Base-by-base conservation (phyloP, 2,888 invertebrate species). In the Tenthredo mesomela region DNA sequence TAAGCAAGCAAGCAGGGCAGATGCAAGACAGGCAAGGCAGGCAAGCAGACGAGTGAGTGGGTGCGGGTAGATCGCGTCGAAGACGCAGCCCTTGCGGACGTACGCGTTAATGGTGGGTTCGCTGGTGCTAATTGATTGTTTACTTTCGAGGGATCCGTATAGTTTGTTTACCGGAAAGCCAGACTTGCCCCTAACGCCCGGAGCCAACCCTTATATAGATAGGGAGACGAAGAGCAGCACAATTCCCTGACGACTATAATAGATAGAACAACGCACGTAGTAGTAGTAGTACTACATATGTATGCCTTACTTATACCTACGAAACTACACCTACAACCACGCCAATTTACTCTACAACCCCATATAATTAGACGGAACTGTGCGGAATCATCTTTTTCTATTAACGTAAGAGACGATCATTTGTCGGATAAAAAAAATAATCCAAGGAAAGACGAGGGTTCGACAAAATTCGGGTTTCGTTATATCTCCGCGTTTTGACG, bases 41-140 rank as follows among this genome's bases (percentile, higher is more conserved):
- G 25, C 40, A 21, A 50, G 37, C 40, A 84, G 70, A 18, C 54
- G n/a, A 15, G 87, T 88, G 47, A 54, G 77, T 47, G 47, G 73
- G 47, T 43, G 43, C 73, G 43, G 73, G 67, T 33, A 33, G 80
- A 86, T 86, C 77, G 88, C 88, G 86, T 86, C 88, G 82, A 87
- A 87, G 82, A 86, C 85, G 85, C 84, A 85, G 65, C 70, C 85
- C 65, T 47, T 65, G 78, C 75, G 78, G 25, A 67, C 80, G 67
- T 67, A 37, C 50, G 25, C 82, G 82, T 85, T 85, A 58, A 85
- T 82, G 58, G 67, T 54, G 18, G 50, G 71, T 21, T 78, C 71
- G 58, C 50, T 50, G 70, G 80, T 58, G 25, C 84, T 85, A 82
- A 85, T 85, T 85, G 82, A 82, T 71, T 85, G 84, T 85, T 85